These are phyloP conservation scores for Nettapus auritus DNA, from an alignment of 2,113 vertebrate species.

Conservation along the genomic window DNA sequence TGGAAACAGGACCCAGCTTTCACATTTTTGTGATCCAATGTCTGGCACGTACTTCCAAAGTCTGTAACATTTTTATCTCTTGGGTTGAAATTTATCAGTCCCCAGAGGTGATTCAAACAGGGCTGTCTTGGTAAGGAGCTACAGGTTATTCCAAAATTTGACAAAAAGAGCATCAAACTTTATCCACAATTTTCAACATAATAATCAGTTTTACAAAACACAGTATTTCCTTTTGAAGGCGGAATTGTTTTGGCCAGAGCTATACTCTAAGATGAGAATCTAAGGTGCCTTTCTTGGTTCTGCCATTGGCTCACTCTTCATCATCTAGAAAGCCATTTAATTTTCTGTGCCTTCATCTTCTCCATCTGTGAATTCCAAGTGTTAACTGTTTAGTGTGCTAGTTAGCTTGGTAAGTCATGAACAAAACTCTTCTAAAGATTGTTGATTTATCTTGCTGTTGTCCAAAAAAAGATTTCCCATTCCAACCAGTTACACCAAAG, in stretches of 20 bases:
- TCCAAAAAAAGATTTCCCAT: background rate
- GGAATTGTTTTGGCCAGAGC: background rate
- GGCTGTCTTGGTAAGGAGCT: slow-evolving; percentile 57
- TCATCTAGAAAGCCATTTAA: slow-evolving; percentile 22
- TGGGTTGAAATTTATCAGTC: slow-evolving; percentile 66
- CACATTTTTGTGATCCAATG: slow-evolving; percentile 63
- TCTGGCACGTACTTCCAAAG: slow-evolving; percentile 62
- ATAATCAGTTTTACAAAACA: slow-evolving; percentile 11
- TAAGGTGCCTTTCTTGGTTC: slow-evolving; percentile 17
- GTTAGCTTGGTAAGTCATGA: background rate
- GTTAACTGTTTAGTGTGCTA: background rate
- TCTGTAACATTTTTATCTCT: slow-evolving; percentile 60
- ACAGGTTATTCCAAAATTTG: slow-evolving; percentile 47
- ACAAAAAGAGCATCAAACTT: slow-evolving; percentile 23
- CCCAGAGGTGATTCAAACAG: slow-evolving; percentile 67
- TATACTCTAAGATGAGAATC: background rate
- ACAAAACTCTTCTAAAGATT: background rate
- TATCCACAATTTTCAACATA: slow-evolving; percentile 54
- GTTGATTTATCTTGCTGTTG: background rate
- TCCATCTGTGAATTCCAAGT: background rate
- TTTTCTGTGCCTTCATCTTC: slow-evolving; percentile 7
- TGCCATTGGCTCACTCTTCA: background rate
- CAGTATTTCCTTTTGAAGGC: background rate
- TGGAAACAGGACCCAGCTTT: slow-evolving; percentile 70
- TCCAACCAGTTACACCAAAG: background rate